Evolutionary conservation across 2,888 invertebrate genomes (phyloP), one percentile per base, ranked within the genome.

Genomic region (Phortica magna): DNA sequence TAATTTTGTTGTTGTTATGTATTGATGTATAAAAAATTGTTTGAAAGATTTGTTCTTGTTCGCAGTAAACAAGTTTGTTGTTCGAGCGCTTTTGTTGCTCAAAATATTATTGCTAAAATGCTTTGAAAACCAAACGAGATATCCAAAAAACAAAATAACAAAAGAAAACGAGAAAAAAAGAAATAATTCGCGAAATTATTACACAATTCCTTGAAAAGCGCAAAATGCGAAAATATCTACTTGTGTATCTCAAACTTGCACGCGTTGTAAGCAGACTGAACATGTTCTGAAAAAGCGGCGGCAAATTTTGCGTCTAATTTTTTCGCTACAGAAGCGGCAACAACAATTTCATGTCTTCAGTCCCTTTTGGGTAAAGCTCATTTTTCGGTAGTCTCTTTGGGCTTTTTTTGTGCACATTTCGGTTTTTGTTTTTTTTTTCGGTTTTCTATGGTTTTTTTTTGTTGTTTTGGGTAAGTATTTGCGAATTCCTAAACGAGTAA

Each of bases 201-300:
- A 87, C 87, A 88, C 88, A 84, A 84, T 82, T 80, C 78, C 75
- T 80, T 80, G 75, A 59, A 78, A 48, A 74, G 74, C 72, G 70
- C 31, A 22, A 74, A 76, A 59, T 64, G 31, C 48, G 73, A 57
- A 77, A 79, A 74, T 10, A 42, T 48, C 48, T 19, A 39, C 19
- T 73, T 61, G 43, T 55, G 65, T 74, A 65, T 65, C 53, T 65
- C 48, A 67, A 67, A 67, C 7, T 42, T 67, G 67, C 41, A 67
- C 41, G 39, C 67, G 67, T 67, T 71, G 70, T 71, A 71, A 71
- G 65, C 41, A 7, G 19, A 65, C 41, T 65, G 65, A 17, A n/a
- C 31, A 31, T 55, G 57, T 39, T 55, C 71, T 55, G 55, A 72
- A 72, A 31, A 31, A 31, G 31, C 31, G 31, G 31, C 31, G 31